These are phyloP conservation scores for Myotis findleyi DNA, from an alignment of 2,797 vertebrate genomes.

Conservation along the genomic window DNA sequence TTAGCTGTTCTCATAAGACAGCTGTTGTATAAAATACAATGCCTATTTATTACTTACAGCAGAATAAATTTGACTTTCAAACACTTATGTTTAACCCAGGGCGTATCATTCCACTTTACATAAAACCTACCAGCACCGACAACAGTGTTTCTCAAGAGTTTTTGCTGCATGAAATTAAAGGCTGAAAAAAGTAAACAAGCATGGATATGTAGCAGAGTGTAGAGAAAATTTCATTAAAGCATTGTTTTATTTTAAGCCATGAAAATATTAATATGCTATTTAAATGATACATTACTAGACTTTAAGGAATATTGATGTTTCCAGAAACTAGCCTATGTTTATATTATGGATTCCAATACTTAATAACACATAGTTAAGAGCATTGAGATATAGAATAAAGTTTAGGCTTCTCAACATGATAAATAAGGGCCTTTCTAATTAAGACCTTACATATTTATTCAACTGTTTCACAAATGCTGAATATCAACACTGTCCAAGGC, in stretches of 20 bases:
- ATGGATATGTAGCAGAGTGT: not conserved
- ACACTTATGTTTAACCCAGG: not conserved
- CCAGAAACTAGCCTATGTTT: not conserved
- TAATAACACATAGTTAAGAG: not conserved
- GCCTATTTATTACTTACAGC: not conserved
- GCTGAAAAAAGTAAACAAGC: not conserved
- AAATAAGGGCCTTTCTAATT: not conserved
- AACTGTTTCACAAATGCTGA: not conserved
- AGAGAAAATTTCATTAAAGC: conserved; percentile 5
- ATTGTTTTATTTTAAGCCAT: not conserved
- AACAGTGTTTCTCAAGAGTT: not conserved
- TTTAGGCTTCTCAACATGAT: not conserved
- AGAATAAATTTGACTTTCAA: not conserved
- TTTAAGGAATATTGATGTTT: not conserved
- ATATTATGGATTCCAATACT: not conserved
- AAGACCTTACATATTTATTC: not conserved
- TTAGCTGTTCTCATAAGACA: not conserved
- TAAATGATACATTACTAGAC: conserved; percentile 10
- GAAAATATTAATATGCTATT: not conserved
- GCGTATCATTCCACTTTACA: not conserved
- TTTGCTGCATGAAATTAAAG: not conserved
- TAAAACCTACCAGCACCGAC: not conserved
- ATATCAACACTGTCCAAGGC: not conserved
- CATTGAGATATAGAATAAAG: not conserved
- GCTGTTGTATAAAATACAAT: not conserved